Evolutionary conservation across 1,140 invertebrate genomes (phyloP), one percentile per base, ranked within the genome.

Genomic region (Drosophila ficusphila): DNA sequence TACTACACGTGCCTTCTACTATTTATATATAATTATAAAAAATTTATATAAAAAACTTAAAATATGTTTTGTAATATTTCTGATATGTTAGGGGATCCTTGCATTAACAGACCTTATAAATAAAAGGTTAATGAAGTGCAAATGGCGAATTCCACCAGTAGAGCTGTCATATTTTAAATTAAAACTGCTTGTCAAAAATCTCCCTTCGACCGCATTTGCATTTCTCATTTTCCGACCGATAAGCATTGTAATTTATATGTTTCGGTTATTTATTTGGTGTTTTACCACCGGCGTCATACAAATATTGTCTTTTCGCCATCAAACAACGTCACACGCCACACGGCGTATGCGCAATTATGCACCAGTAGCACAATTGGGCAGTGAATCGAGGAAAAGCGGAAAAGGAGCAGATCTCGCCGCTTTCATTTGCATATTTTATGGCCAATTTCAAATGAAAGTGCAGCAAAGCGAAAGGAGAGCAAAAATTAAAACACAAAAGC

Each of bases 381-480:
- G 34, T 0, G 18, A 7, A 11, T 14, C 56, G 27, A 47, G 51
- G 9, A 39, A 48, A 19, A 41, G 31, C 33, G 36, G 4, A 38
- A 61, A 57, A 38, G 23, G 38, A 69, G 56, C 33, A 31, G 31
- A 60, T 49, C 41, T 36, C 29, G 60, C 29, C 34, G 49, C 33
- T 46, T 18, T 31, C 61, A 82, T 78, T 88, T 89, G 51, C 78
- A 88, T 89, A 82, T 89, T 88, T 89, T 68, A 76, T 78, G 78
- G 68, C 39, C 78, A 88, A 75, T 78, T 88, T 68, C 25, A 67
- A 88, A 88, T 86, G 69, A 73, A 56, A 85, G 58, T 74, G 82
- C 76, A 88, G 60, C 58, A 77, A 82, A 71, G 64, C 77, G 64
- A 64, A 53, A 70, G 67, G 23, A 58, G 36, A 64, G 54, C 57